These are phyloP conservation scores for Labia minor DNA, from an alignment of 2,888 invertebrate genomes.

Conservation along the genomic window DNA sequence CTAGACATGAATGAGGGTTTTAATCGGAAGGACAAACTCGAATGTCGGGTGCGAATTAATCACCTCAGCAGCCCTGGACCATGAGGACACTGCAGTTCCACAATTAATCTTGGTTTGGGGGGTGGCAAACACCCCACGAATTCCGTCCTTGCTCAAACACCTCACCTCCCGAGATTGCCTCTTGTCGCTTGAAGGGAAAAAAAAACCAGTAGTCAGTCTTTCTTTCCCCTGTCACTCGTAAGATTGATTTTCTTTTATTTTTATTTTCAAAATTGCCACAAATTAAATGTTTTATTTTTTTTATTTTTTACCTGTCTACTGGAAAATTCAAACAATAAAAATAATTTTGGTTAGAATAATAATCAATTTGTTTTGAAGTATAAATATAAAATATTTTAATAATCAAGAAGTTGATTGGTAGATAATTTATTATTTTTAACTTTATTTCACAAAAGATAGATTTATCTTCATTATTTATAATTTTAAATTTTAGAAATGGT, in stretches of 20 bases:
- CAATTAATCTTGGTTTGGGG: conserved; percentile 1
- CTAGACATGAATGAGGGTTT: conserved; percentile 7
- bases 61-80: not conserved
- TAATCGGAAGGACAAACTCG: conserved; percentile 3
- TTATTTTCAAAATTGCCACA: not conserved
- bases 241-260: not conserved
- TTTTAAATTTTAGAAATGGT: too few relatives aligned
- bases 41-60: not conserved
- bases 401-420: too few relatives aligned
- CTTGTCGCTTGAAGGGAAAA: not conserved
- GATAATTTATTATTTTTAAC: too few relatives aligned
- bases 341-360: too few relatives aligned
- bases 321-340: too few relatives aligned
- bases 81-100: not conserved
- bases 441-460: too few relatives aligned
- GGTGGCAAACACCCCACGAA: not conserved
- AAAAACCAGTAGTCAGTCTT: not conserved
- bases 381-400: too few relatives aligned
- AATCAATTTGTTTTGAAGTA: too few relatives aligned
- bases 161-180: not conserved
- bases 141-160: not conserved
- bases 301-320: too few relatives aligned
- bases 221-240: not conserved
- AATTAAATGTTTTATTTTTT: not conserved
- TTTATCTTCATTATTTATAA: too few relatives aligned